A percentile compares a stretch with the other conserved stretches of the same genome.
These are phyloP conservation scores for Eumacrocentrus americanus DNA, from an alignment of 2,888 invertebrate genomes.

Conservation along the genomic window DNA sequence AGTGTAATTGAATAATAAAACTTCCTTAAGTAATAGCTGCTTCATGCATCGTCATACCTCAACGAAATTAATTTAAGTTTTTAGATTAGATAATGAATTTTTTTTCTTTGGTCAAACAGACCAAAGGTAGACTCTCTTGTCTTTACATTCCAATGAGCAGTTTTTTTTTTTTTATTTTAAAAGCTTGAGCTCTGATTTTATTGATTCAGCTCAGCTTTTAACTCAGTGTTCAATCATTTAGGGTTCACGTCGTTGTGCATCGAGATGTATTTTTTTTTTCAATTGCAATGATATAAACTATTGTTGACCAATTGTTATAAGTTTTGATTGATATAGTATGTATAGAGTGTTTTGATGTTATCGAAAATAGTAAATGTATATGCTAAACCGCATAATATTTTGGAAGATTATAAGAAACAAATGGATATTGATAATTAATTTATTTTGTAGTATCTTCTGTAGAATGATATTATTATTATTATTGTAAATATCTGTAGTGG, in stretches of 20 bases:
- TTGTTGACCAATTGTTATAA: constrained; percentile 48
- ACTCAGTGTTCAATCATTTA: too few species aligned
- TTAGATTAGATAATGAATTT: neutral
- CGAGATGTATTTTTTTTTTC: constrained; percentile 4
- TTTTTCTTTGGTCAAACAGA: neutral
- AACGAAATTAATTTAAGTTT: constrained; percentile 17
- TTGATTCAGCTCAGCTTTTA: too few species aligned
- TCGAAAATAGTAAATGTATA: neutral
- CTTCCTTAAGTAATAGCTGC: neutral
- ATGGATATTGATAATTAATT: constrained; percentile 33
- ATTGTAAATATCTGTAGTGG: constrained; percentile 31
- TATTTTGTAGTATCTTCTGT: constrained; percentile 39
- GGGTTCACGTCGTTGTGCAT: too few species aligned
- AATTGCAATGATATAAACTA: constrained; percentile 37
- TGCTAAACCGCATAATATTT: neutral
- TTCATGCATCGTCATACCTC: constrained; percentile 3
- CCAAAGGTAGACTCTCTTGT: neutral
- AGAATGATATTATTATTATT: constrained; percentile 21
- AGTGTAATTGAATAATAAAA: neutral
- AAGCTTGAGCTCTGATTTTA: neutral
- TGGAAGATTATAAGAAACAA: constrained; percentile 16
- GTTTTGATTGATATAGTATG: constrained; percentile 7
- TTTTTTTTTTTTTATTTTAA: neutral
- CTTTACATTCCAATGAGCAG: neutral
- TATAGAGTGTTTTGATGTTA: neutral